These are phyloP conservation scores for Platorchestia sp. DNA, from an alignment of 1,140 invertebrate genomes.

Conservation along the genomic window DNA sequence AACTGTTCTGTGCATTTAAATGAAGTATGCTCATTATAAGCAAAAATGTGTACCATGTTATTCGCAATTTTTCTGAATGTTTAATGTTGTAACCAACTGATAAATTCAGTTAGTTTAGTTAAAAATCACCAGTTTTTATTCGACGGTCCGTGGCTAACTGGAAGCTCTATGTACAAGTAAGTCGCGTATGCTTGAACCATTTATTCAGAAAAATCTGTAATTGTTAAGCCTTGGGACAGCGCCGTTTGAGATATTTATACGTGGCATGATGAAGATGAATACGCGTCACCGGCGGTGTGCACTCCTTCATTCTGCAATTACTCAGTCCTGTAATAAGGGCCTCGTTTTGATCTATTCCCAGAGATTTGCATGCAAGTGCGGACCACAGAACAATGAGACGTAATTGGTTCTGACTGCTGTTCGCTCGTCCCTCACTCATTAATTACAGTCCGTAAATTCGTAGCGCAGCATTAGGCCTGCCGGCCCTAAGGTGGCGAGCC, in stretches of 20 bases:
- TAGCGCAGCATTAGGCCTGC: background rate
- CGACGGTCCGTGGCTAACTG: background rate
- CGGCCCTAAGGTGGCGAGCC: background rate
- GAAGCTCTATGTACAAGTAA: background rate
- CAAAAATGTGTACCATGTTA: background rate
- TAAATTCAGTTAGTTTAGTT: background rate
- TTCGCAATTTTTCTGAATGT: background rate
- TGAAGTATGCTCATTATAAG: background rate
- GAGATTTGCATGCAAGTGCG: background rate
- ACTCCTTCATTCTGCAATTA: background rate
- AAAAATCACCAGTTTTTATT: background rate
- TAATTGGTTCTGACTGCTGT: background rate
- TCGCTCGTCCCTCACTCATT: background rate
- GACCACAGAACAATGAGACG: background rate
- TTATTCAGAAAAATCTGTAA: background rate
- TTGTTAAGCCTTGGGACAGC: background rate
- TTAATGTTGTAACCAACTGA: background rate
- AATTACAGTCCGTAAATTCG: conserved; percentile 1
- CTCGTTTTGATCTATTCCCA: background rate
- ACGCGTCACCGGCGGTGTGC: background rate
- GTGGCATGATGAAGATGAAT: background rate
- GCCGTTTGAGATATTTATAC: background rate
- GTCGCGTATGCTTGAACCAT: background rate
- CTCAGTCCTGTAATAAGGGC: background rate
- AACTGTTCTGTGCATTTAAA: background rate